These are phyloP conservation scores for Zaprionus lineosus DNA, from an alignment of 2,888 invertebrate genomes.

Conservation along the genomic window DNA sequence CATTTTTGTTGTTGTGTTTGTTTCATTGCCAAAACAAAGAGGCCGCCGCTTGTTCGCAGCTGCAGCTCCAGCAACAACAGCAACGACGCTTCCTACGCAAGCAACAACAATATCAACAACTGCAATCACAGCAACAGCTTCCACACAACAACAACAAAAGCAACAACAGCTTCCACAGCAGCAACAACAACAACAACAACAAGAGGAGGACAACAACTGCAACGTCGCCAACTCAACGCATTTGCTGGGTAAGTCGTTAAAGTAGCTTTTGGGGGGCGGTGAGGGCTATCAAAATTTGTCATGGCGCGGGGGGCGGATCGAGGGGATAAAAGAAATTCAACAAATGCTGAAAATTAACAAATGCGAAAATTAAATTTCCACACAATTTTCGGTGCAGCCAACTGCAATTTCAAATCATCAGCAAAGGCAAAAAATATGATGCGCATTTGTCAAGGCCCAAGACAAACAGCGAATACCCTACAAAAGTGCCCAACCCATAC, in stretches of 20 bases:
- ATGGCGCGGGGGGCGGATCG: too few species aligned
- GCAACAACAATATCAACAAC: slow-evolving; percentile 25
- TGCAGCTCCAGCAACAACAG: slow-evolving; percentile 37
- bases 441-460: too few species aligned
- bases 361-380: slow-evolving; percentile 39
- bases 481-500: too few species aligned
- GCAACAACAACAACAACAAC: slow-evolving; percentile 2
- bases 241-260: slow-evolving; percentile 61
- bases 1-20: slow-evolving; percentile 71
- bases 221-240: slow-evolving; percentile 30
- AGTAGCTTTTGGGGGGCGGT: too few species aligned
- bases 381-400: slow-evolving; percentile 30
- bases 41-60: slow-evolving; percentile 60
- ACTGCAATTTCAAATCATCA: slow-evolving; percentile 17
- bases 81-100: slow-evolving; percentile 18
- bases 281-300: too few species aligned
- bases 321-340: neutral
- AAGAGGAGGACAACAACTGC: slow-evolving; percentile 11
- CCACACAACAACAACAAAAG: slow-evolving; percentile 9
- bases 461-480: too few species aligned
- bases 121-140: slow-evolving; percentile 18
- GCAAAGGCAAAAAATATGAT: neutral
- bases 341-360: slow-evolving; percentile 23
- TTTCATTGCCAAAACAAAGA: slow-evolving; percentile 68
- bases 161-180: slow-evolving; percentile 10